Percentiles rank a stretch among this genome's conserved stretches.
phyloP scores from a whole-genome alignment of 2,113 vertebrate genomes.

The Oenanthe melanoleuca region DNA sequence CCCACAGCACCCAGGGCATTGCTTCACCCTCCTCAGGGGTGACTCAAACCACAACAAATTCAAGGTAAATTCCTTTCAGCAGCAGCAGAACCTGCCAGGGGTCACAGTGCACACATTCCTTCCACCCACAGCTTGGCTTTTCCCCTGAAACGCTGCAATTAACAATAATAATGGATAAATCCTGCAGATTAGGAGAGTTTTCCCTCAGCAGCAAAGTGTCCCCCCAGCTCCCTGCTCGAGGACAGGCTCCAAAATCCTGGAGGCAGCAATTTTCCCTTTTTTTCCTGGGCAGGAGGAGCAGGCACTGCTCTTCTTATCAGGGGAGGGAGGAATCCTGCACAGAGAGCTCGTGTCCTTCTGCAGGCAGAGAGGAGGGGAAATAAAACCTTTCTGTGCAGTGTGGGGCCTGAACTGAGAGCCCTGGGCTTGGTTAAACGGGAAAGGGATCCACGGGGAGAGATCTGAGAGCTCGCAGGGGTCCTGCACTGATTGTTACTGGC shows the following conservation, averaged over 20 bases:
- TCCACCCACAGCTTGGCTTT: background rate
- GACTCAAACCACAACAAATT: background rate
- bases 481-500: no score
- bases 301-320: fast-evolving
- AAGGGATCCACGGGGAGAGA: background rate
- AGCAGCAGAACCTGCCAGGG: background rate
- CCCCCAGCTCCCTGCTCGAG: background rate
- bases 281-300: background rate
- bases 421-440: background rate
- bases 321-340: background rate
- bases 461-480: background rate
- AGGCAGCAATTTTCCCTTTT: background rate
- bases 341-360: background rate
- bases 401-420: background rate
- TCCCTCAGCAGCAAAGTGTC: background rate
- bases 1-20: background rate
- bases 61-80: background rate
- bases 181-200: background rate
- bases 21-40: background rate
- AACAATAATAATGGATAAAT: background rate
- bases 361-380: background rate
- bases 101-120: background rate
- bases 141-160: background rate
- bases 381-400: fast-evolving
- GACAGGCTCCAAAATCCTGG: background rate